phyloP scores from a whole-genome alignment of 2,797 vertebrate genomes.

The Zenarchopterus dispar region DNA sequence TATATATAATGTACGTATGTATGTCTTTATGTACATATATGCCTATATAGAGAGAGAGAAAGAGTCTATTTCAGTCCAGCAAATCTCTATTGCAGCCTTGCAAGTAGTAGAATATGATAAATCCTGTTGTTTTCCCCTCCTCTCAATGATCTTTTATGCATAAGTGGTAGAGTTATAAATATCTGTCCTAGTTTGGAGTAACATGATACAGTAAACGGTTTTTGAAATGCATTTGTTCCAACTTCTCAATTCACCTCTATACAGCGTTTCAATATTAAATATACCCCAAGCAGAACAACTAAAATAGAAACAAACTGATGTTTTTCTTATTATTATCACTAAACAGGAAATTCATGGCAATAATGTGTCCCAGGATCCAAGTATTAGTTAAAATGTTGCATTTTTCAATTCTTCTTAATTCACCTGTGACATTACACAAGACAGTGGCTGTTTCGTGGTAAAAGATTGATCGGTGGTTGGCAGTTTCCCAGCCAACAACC shows the following conservation, averaged over 20 bases:
- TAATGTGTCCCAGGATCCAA: neutral
- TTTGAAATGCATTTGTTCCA: slow-evolving; percentile 63
- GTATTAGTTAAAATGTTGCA: neutral
- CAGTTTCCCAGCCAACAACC: slow-evolving; percentile 33
- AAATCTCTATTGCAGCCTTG: slow-evolving; percentile 13
- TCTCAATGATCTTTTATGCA: slow-evolving; percentile 69
- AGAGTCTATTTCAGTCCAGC: neutral
- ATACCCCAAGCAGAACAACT: neutral
- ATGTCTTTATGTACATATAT: no score
- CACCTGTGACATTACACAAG: no score
- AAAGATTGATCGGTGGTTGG: neutral
- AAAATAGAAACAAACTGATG: no score
- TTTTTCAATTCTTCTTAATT: no score
- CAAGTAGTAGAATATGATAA: slow-evolving; percentile 5
- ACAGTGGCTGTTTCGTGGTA: neutral
- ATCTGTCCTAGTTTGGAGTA: slow-evolving; percentile 71
- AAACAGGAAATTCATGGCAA: slow-evolving; percentile 18
- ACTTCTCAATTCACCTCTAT: slow-evolving; percentile 34
- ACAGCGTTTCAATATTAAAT: slow-evolving; percentile 19
- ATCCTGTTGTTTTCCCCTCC: slow-evolving; percentile 15
- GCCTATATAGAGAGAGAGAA: no score
- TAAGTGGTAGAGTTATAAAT: slow-evolving; percentile 68
- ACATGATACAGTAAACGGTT: slow-evolving; percentile 59
- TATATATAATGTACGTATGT: no score
- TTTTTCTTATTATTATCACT: neutral